phyloP scores from a whole-genome alignment of 37 sponge, comb jelly and placozoan genomes.

The Theonella swinhoei region DNA sequence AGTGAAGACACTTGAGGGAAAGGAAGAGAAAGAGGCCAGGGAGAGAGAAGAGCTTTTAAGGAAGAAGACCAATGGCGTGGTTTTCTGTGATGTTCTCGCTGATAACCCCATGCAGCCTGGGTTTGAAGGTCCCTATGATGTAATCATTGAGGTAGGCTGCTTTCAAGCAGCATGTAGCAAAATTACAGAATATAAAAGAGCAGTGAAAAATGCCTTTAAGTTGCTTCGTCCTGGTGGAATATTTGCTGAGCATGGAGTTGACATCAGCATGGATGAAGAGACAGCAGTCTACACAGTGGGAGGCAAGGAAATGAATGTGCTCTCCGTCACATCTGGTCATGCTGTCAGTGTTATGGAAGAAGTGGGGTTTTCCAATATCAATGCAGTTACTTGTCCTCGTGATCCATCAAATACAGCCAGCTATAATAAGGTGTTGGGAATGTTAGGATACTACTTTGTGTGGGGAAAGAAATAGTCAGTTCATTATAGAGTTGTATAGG shows the following conservation, averaged over 20 bases:
- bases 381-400: not conserved
- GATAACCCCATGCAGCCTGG: not conserved
- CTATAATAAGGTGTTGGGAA: too few relatives aligned
- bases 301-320: too few relatives aligned
- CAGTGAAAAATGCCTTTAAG: not conserved
- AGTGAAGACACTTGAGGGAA: conserved; percentile 15
- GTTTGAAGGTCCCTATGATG: not conserved
- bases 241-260: too few relatives aligned
- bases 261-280: too few relatives aligned
- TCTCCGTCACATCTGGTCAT: too few relatives aligned
- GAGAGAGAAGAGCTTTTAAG: not conserved
- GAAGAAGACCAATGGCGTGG: not conserved
- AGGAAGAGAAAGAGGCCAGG: conserved; percentile 8
- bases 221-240: too few relatives aligned
- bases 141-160: not conserved
- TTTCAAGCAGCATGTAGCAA: not conserved
- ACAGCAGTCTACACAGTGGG: too few relatives aligned
- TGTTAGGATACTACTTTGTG: too few relatives aligned
- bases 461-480: too few relatives aligned
- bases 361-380: not conserved
- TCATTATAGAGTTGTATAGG: too few relatives aligned
- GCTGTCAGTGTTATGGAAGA: not conserved
- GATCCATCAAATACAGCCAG: too few relatives aligned
- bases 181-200: too few relatives aligned
- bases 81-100: not conserved